These are phyloP conservation scores for Passer domesticus DNA, from an alignment of 2,113 vertebrate genomes.

Conservation along the genomic window DNA sequence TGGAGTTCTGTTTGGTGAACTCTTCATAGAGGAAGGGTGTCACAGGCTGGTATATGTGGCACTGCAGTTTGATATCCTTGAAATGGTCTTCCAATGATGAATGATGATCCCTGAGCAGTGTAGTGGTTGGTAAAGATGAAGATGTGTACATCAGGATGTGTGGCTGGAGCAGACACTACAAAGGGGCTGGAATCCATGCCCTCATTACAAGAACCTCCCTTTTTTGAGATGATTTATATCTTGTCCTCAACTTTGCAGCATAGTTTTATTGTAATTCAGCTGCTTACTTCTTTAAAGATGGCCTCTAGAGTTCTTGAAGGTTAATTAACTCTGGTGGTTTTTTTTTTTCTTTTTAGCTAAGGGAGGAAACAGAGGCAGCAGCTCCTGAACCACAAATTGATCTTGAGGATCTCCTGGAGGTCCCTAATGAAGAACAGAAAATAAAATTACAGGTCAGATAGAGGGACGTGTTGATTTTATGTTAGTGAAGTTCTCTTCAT, in stretches of 20 bases:
- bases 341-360: conserved; percentile 27
- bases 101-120: not conserved
- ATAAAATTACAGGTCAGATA: conserved; percentile 82
- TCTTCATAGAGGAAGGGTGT: not conserved
- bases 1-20: not conserved
- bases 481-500: not conserved
- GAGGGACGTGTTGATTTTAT: not conserved
- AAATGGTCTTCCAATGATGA: not conserved
- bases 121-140: not conserved
- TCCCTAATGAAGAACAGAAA: conserved; percentile 88
- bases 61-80: not conserved
- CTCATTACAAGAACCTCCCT: not conserved
- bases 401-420: conserved; percentile 92
- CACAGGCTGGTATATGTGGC: not conserved
- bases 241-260: not conserved
- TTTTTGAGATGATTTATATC: not conserved
- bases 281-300: not conserved
- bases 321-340: not conserved
- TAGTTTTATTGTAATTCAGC: not conserved
- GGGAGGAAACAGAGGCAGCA: conserved; percentile 74
- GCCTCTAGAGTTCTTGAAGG: not conserved
- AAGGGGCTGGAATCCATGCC: not conserved
- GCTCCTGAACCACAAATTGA: conserved; percentile 89
- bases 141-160: not conserved
- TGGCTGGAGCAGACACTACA: not conserved